Evolutionary conservation across 2,113 vertebrate species (phyloP).

Genomic region (Struthidea cinerea): DNA sequence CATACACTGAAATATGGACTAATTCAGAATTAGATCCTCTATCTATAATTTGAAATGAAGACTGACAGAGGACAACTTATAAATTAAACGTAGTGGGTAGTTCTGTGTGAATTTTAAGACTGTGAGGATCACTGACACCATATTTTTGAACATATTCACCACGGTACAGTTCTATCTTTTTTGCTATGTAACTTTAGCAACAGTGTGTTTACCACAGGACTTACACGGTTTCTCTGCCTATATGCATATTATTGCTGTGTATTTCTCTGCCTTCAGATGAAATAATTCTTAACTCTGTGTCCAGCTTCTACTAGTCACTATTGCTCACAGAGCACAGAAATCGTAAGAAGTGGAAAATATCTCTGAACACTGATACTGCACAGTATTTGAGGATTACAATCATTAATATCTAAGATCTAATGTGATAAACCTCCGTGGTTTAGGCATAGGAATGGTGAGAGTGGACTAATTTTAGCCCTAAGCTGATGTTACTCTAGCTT

Average conservation of each 20-base stretch:
- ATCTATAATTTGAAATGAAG: background rate
- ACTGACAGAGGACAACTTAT: background rate
- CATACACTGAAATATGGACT: background rate
- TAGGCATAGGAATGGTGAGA: background rate
- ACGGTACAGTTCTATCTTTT: background rate
- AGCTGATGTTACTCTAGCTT: background rate
- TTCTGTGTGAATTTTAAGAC: background rate
- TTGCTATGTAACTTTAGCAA: background rate
- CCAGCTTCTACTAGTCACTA: background rate
- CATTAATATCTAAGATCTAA: background rate
- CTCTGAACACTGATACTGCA: background rate
- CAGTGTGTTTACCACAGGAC: background rate
- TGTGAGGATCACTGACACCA: background rate
- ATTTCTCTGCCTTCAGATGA: background rate
- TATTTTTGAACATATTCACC: background rate
- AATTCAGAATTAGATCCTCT: background rate
- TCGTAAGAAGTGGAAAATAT: background rate
- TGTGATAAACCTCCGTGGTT: background rate
- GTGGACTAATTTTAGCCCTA: background rate
- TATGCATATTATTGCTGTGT: background rate
- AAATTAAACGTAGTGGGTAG: background rate
- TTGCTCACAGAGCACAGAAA: background rate
- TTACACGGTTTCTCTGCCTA: background rate
- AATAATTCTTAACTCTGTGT: background rate
- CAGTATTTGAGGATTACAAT: background rate